Conservation (phyloP, 2,113 vertebrate genomes). For the Myrmecophaga tridactyla region DNA sequence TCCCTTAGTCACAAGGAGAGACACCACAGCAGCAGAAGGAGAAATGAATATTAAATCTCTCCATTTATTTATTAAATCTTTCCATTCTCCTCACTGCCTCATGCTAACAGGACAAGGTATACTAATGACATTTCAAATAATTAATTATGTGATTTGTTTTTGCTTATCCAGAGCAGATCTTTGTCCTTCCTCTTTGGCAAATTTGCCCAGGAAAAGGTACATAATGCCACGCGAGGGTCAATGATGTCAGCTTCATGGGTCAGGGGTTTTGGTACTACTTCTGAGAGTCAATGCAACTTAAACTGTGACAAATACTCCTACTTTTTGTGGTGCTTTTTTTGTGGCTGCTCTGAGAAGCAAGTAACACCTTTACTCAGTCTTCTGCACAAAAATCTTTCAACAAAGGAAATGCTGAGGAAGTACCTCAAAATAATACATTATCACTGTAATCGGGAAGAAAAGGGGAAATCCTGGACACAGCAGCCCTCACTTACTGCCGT, state of each 20-base stretch:
- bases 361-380: not conserved
- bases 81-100: too few species aligned
- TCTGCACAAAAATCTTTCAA: not conserved
- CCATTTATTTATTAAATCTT: too few species aligned
- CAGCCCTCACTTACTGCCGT: not conserved
- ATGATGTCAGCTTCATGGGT: not conserved
- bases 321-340: not conserved
- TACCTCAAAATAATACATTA: not conserved
- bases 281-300: not conserved
- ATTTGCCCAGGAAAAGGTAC: not conserved
- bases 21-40: rapidly evolving
- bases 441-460: not conserved
- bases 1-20: not conserved
- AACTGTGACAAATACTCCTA: not conserved
- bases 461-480: not conserved
- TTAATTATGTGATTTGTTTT: not conserved
- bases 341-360: not conserved
- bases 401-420: not conserved
- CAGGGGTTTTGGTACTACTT: not conserved
- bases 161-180: not conserved
- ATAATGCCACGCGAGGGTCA: not conserved
- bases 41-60: not conserved
- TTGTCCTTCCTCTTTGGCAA: not conserved
- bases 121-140: not conserved
- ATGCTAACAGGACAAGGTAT: rapidly evolving